Conservation (phyloP, 1,140 invertebrate genomes). For the Wiebesia pumilae region DNA sequence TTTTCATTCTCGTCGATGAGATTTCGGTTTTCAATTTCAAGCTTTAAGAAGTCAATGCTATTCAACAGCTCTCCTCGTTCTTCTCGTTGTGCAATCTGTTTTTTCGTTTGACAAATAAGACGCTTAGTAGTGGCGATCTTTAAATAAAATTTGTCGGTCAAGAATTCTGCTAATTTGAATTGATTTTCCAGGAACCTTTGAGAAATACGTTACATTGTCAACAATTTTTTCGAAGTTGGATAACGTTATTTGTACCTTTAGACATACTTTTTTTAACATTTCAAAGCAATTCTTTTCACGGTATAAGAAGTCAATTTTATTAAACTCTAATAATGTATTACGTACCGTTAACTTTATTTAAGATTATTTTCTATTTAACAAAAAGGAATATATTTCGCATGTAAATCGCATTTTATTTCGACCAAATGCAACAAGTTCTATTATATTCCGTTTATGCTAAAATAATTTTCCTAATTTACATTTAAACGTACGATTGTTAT, state of each 20-base stretch:
- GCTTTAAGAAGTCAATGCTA: slow-evolving; percentile 76
- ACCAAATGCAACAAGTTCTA: too few relatives aligned
- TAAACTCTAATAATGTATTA: too few relatives aligned
- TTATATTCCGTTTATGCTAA: too few relatives aligned
- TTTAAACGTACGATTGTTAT: background rate
- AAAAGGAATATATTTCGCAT: too few relatives aligned
- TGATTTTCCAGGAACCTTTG: slow-evolving; percentile 74
- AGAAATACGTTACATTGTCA: background rate
- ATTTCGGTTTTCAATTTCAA: slow-evolving; percentile 76
- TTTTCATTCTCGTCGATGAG: slow-evolving; percentile 71
- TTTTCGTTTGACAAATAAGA: slow-evolving; percentile 72
- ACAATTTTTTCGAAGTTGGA: background rate
- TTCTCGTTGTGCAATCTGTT: slow-evolving; percentile 71
- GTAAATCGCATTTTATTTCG: too few relatives aligned
- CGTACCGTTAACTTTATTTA: too few relatives aligned
- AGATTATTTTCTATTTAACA: too few relatives aligned
- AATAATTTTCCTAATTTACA: background rate
- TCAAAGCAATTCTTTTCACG: too few relatives aligned
- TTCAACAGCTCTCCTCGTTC: slow-evolving; percentile 73
- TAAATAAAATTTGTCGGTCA: slow-evolving; percentile 74
- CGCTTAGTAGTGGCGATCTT: slow-evolving; percentile 74
- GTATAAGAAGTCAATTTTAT: too few relatives aligned
- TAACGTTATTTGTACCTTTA: too few relatives aligned
- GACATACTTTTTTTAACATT: too few relatives aligned
- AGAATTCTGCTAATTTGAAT: slow-evolving; percentile 70